A percentile compares a stretch with the other conserved stretches of the same genome.
Evolutionary conservation across 2,797 vertebrate genomes (phyloP).

Genomic region (Myotis pilosus): DNA sequence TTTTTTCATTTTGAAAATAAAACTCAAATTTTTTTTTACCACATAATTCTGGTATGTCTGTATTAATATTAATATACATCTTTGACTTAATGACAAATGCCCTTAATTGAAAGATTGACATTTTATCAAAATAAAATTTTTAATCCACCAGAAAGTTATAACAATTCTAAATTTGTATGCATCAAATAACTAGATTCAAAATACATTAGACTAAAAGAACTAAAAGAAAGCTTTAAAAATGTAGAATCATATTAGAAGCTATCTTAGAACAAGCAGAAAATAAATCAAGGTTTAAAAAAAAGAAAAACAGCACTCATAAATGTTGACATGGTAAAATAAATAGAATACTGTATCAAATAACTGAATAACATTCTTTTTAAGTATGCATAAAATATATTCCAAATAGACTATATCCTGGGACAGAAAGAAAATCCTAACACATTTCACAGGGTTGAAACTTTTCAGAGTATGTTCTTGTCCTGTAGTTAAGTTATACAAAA

Average conservation of each 20-base stretch:
- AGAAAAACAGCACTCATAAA: not conserved
- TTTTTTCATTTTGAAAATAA: not conserved
- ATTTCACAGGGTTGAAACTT: not conserved
- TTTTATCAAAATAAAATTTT: conserved; percentile 22
- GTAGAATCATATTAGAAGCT: not conserved
- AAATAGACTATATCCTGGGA: not conserved
- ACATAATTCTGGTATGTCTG: not conserved
- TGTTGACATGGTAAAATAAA: not conserved
- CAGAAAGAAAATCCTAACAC: not conserved
- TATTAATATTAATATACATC: not conserved
- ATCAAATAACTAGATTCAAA: not conserved
- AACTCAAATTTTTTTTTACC: not conserved
- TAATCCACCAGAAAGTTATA: not conserved
- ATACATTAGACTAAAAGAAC: not conserved
- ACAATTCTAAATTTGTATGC: not conserved
- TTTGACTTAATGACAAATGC: not conserved
- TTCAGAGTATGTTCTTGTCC: not conserved
- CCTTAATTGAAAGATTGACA: not conserved
- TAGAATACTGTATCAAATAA: not conserved
- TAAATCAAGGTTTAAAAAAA: not conserved
- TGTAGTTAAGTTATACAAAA: not conserved
- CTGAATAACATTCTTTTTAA: not conserved
- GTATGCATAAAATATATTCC: not conserved
- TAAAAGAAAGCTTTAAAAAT: not conserved
- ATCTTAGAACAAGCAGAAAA: not conserved